phyloP scores from a whole-genome alignment of 2,113 vertebrate genomes.

The Synodontis membranacea region DNA sequence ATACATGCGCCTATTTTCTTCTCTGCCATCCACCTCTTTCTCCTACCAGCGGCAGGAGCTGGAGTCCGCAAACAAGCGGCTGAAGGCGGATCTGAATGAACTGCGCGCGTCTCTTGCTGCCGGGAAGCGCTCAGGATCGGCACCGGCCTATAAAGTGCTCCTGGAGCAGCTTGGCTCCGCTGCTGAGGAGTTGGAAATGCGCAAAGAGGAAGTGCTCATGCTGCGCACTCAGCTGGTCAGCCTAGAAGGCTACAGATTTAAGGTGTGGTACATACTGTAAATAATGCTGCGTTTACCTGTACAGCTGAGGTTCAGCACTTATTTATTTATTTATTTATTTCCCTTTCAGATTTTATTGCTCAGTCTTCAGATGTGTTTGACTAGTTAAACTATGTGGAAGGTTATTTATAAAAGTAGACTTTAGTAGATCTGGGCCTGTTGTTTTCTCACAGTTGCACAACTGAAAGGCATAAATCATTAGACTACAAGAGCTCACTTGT shows the following conservation, averaged over 20 bases:
- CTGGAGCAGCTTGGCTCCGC: conserved; percentile 88
- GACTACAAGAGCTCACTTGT: neutral
- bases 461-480: neutral
- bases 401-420: neutral
- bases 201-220: conserved; percentile 96
- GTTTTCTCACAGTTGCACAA: neutral
- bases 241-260: conserved; percentile 87
- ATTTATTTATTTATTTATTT: neutral
- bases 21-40: neutral
- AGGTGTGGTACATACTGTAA: conserved; percentile 74
- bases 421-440: neutral
- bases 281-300: neutral
- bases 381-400: neutral
- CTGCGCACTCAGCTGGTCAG: conserved; percentile 90
- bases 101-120: conserved; percentile 83
- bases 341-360: neutral
- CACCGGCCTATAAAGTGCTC: conserved; percentile 81
- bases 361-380: neutral
- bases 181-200: conserved; percentile 89
- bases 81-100: conserved; percentile 91
- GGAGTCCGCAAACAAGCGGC: conserved; percentile 91
- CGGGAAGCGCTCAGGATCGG: conserved; percentile 70
- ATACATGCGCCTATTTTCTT: neutral
- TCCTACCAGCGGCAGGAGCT: conserved; percentile 86
- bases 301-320: neutral